Evolutionary conservation across 2,797 vertebrate species (phyloP), one percentile per base, ranked within the genome.

Genomic region (Myotis daubentonii): DNA sequence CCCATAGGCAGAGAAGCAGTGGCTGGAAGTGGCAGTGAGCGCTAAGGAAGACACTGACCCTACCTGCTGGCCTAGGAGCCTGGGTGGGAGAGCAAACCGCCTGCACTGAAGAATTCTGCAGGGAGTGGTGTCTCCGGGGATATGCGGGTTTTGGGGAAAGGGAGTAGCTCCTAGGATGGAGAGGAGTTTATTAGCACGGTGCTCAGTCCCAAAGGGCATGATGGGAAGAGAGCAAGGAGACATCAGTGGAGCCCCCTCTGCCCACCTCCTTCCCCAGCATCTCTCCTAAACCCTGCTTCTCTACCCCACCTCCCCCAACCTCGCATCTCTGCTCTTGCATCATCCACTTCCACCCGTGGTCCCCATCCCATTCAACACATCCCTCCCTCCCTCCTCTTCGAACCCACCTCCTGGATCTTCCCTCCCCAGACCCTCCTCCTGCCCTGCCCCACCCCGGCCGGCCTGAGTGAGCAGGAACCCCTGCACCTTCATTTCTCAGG

Each of bases 401-500:
- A 76, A 84, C n/a, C 74, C 75, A 28, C 87, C 65, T 89, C 91
- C 74, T 55, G 30, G 30, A 25, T 70, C 78, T 92, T 83, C 53
- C 60, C 84, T 81, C 89, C 74, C 89, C 23, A 60, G 92, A 70
- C 90, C 91, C 95, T 90, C 49, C 79, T 90, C 93, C 91, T 93
- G 97, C 94, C 97, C 97, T 94, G 96, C 95, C 97, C 97, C 94
- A 96, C 94, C 96, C 94, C 65, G 62, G 92, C 88, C 41, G 97
- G 96, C 96, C 95, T 96, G 97, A 96, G 96, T 87, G 96, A 97
- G 92, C 96, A 95, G 88, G 97, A 88, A 95, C 97, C 98, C 98
- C 95, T 98, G 98, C 98, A 98, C 98, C 98, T 98, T 99, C 98
- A 98, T 99, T 99, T 99, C 98, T 98, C 98, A 99, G 99, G 99